Base-by-base conservation (phyloP, 2,888 invertebrate species). In the Leptura quadrifasciata region DNA sequence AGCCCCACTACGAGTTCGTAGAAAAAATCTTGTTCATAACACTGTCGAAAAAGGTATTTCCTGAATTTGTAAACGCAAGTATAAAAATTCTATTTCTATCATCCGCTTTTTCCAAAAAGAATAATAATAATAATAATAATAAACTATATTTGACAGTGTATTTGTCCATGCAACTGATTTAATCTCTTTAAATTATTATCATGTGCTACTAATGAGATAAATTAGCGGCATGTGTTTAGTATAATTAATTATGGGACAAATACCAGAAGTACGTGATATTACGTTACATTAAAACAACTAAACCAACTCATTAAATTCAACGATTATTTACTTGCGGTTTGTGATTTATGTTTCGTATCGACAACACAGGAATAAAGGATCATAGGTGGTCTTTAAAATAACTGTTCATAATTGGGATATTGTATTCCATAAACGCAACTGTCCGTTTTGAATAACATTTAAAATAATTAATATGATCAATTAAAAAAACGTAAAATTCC, bases 271-370 rank as follows among this genome's bases (percentile, higher is more conserved):
- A 31, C 61, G 61, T 35, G 31, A 27, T 61, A 61, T 61, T 18
- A n/a, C 8, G 35, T 61, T 35, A 61, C 61, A 61, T 35, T 61
- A 61, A 61, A 61, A 61, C 15, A 15, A 47, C 47, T 47, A 47
- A 47, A 47, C 24, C 24, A 24, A 58, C 58, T 20, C 21, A 58
- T 61, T 61, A 61, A 61, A n/a, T 61, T 61, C 61, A 31, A 12
- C 35, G 8, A 35, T 61, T 18, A 27, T 61, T 18, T 24, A 27
- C 17, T 58, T 27, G 58, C 24, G 58, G 35, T 61, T 2, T 61
- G 61, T 35, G 61, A 35, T 61, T 61, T 61, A 31, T 61, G 35
- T 61, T 61, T 60, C n/a, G 31, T 61, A 18, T 27, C 35, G n/a
- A 61, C 31, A 61, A 6, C 10, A 61, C 17, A 35, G 17, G 31